phyloP scores from a whole-genome alignment of 2,888 invertebrate genomes.

The Pristionchus mayeri region DNA sequence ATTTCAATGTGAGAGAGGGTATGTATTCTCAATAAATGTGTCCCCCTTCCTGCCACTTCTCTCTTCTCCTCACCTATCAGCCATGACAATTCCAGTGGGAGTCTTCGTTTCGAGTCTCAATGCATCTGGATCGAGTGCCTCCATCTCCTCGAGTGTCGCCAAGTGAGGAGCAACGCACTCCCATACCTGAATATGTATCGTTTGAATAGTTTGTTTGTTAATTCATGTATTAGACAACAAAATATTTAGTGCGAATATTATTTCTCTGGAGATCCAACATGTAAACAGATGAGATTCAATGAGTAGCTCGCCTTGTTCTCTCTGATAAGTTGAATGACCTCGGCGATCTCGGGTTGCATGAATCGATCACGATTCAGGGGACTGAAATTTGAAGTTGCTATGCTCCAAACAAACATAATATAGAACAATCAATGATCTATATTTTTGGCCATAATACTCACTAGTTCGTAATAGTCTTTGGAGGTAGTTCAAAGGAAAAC shows the following conservation, averaged over 20 bases:
- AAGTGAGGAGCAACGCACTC: conserved; percentile 79
- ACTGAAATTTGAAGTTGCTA: conserved; percentile 75
- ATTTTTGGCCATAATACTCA: too few relatives aligned
- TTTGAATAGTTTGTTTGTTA: too few relatives aligned
- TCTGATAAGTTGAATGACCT: conserved; percentile 79
- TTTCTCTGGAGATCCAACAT: too few relatives aligned
- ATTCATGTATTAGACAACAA: too few relatives aligned
- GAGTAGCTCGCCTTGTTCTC: conserved; percentile 76
- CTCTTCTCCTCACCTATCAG: conserved; percentile 48
- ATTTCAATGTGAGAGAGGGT: too few relatives aligned
- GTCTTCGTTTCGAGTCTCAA: conserved; percentile 63
- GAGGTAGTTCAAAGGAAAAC: background rate
- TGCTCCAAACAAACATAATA: background rate
- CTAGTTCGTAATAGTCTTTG: too few relatives aligned
- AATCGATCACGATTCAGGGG: conserved; percentile 82
- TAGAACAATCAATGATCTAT: background rate
- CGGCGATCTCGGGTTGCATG: conserved; percentile 83
- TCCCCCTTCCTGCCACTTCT: too few relatives aligned
- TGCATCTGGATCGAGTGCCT: conserved; percentile 74
- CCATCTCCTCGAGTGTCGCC: conserved; percentile 76
- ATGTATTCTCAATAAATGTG: too few relatives aligned
- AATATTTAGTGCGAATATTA: too few relatives aligned
- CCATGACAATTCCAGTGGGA: conserved; percentile 62
- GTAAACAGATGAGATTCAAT: background rate
- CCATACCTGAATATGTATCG: conserved; percentile 80